Evolutionary conservation across 1,140 invertebrate genomes (phyloP), one percentile per base, ranked within the genome.

Genomic region (Drosophila sp.): DNA sequence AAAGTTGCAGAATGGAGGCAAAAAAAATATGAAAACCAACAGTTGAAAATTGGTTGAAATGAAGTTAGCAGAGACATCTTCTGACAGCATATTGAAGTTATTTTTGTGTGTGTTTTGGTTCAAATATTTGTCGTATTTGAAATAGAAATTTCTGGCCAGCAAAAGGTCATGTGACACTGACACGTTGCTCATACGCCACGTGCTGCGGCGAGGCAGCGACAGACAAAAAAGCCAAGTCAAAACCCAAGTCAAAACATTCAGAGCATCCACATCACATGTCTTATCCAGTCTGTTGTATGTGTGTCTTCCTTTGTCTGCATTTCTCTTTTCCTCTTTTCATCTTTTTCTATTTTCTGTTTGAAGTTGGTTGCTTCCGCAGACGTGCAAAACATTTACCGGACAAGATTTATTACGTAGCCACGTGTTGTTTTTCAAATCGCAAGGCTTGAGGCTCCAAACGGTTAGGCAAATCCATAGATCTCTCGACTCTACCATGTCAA

Each of bases 341-440:
- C 11, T 36, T 65, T 50, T 67, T 45, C 43, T 65, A 51, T 38
- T 59, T 36, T n/a, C n/a, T n/a, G n/a, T n/a, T 13, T 27, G 54
- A 13, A 25, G 18, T 36, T 53, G n/a, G 48, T 54, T 63, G 41
- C 77, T 67, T 71, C 53, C 64, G 46, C 65, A 81, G 67, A 81
- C 78, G 81, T 84, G 81, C 62, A 53, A 75, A 61, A 70, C 62
- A 75, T 69, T 86, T 43, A 74, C 61, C 58, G 65, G 58, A 63
- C 74, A 84, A 69, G 82, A 84, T 84, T 84, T 84, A 84, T 84
- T 86, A 65, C 63, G 41, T 38, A 29, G 38, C 34, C 61, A 84
- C 81, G 82, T 87, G 81, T 67, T 84, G 73, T 86, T 84, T 80
- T 58, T 78, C 57, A 78, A 66, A 51, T 66, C 53, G 34, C 54